Percentiles rank a stretch among this genome's conserved stretches.
Conservation (phyloP, 2,113 vertebrate species). For the Charadrius vociferus region DNA sequence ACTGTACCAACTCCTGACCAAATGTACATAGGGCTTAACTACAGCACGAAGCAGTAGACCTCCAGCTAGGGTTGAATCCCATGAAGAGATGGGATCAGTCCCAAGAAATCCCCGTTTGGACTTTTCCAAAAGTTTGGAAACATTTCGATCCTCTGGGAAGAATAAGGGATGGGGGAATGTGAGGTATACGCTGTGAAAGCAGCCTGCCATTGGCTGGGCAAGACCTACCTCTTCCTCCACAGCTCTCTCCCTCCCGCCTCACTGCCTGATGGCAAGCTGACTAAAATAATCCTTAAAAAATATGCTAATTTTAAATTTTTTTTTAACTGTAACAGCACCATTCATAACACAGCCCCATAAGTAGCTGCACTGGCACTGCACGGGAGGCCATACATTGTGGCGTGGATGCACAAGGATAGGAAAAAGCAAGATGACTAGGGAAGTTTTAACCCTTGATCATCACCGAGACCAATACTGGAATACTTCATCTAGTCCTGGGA, state of each 20-base stretch:
- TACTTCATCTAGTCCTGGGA: neutral
- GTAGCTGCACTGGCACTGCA: accelerated
- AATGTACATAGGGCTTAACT: neutral
- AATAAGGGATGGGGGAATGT: accelerated
- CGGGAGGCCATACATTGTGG: accelerated
- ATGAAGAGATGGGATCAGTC: neutral
- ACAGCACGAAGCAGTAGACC: neutral
- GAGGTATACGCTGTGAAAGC: neutral
- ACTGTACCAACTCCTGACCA: neutral
- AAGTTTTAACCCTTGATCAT: neutral
- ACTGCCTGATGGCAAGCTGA: neutral
- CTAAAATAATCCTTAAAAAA: neutral
- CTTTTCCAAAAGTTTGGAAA: neutral
- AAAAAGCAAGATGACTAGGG: neutral
- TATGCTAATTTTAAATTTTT: neutral
- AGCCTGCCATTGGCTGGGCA: neutral
- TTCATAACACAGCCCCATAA: neutral
- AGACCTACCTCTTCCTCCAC: neutral
- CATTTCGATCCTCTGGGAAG: neutral
- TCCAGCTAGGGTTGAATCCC: neutral
- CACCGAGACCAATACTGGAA: neutral
- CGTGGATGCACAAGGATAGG: neutral
- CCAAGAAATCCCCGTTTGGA: neutral
- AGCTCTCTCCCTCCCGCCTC: neutral
- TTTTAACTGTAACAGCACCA: neutral